These are phyloP conservation scores for Cavia aperea DNA, from an alignment of 2,113 vertebrate genomes.

Conservation along the genomic window DNA sequence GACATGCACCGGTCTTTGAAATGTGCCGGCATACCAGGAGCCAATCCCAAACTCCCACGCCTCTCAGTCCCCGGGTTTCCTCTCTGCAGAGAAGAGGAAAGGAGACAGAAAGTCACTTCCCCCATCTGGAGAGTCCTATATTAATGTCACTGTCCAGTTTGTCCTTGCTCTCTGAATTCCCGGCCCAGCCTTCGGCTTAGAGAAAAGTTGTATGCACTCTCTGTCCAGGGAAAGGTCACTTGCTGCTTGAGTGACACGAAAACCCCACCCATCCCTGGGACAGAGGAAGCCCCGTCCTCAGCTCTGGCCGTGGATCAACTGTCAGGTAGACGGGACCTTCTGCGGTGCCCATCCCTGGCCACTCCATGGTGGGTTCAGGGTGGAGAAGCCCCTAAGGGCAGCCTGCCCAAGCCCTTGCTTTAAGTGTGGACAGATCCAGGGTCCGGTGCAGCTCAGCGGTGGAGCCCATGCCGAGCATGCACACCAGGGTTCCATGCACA, in stretches of 20 bases:
- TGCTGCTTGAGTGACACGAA: too few species aligned
- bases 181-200: not conserved
- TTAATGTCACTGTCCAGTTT: not conserved
- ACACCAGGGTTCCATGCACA: not conserved
- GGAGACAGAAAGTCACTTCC: slow-evolving; percentile 64
- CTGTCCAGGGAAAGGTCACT: not conserved
- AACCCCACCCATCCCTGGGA: not conserved
- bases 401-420: not conserved
- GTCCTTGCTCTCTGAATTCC: not conserved
- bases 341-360: not conserved
- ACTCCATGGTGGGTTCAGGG: not conserved
- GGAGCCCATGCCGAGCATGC: fast-evolving
- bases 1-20: not conserved
- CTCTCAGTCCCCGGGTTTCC: slow-evolving; percentile 10
- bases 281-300: not conserved
- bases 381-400: not conserved
- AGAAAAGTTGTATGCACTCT: not conserved
- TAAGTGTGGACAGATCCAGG: not conserved
- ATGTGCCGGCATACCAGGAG: not conserved
- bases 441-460: too few species aligned
- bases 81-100: slow-evolving; percentile 59
- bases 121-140: slow-evolving; percentile 64
- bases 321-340: not conserved
- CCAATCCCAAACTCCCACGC: not conserved
- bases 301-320: not conserved